Evolutionary conservation across 2,113 vertebrate genomes (phyloP).

Genomic region (Henicopernis longicauda): DNA sequence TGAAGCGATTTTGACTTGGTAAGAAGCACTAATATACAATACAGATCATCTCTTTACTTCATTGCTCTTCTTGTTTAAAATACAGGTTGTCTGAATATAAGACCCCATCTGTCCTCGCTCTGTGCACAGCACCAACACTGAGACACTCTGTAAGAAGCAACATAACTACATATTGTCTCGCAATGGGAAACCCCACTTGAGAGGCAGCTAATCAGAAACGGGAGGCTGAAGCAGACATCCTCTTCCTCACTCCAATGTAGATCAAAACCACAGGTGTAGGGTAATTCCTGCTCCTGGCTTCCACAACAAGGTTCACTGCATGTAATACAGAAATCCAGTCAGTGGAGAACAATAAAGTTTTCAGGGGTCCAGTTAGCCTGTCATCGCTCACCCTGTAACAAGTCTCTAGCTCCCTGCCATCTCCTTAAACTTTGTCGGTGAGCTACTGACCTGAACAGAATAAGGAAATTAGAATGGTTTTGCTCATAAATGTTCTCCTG

Average conservation of each 20-base stretch:
- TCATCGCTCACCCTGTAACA: background rate
- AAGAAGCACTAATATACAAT: background rate
- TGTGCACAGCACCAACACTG: background rate
- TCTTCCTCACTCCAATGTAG: background rate
- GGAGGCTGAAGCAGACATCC: background rate
- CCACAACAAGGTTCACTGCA: background rate
- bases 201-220: background rate
- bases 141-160: background rate
- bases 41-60: background rate
- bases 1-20: background rate
- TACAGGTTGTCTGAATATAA: accelerated
- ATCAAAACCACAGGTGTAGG: background rate
- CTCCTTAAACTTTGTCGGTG: background rate
- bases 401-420: background rate
- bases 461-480: background rate
- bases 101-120: accelerated
- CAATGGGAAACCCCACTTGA: background rate
- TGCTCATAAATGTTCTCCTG: background rate
- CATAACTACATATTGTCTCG: background rate
- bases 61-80: background rate
- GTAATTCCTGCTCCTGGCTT: background rate
- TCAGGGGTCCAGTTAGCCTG: background rate
- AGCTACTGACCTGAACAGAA: background rate
- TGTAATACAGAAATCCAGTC: background rate
- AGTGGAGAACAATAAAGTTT: background rate